Conservation (phyloP, 2,113 vertebrate species). For the Antigone vipio region DNA sequence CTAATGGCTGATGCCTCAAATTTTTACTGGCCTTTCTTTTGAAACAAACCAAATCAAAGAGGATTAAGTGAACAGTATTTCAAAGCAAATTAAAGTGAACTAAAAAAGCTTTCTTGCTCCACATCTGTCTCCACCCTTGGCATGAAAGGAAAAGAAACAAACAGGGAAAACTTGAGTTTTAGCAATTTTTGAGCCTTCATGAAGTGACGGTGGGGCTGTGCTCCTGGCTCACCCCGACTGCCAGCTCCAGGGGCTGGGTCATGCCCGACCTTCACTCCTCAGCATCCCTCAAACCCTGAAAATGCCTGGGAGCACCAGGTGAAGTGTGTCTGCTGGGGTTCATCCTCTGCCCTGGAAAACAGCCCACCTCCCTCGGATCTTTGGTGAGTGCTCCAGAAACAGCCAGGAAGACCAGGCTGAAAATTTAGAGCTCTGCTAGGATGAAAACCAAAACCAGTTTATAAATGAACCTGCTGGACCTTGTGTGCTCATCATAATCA, state of each 20-base stretch:
- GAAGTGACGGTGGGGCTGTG: background rate
- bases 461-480: background rate
- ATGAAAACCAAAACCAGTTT: background rate
- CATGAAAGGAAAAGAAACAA: background rate
- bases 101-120: background rate
- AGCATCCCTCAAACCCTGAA: background rate
- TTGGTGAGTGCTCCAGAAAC: background rate
- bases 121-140: background rate
- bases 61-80: background rate
- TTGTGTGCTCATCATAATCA: background rate
- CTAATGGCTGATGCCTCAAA: background rate
- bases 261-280: background rate
- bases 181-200: background rate
- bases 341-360: background rate
- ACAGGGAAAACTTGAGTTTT: background rate
- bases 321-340: background rate
- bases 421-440: background rate
- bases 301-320: background rate
- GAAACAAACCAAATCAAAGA: background rate
- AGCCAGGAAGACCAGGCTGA: background rate
- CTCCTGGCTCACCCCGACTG: background rate
- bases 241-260: background rate
- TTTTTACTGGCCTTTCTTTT: background rate
- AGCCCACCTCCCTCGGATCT: rapidly evolving
- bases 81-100: background rate